These are phyloP conservation scores for Cairina moschata DNA, from an alignment of 2,113 vertebrate species.

Conservation along the genomic window DNA sequence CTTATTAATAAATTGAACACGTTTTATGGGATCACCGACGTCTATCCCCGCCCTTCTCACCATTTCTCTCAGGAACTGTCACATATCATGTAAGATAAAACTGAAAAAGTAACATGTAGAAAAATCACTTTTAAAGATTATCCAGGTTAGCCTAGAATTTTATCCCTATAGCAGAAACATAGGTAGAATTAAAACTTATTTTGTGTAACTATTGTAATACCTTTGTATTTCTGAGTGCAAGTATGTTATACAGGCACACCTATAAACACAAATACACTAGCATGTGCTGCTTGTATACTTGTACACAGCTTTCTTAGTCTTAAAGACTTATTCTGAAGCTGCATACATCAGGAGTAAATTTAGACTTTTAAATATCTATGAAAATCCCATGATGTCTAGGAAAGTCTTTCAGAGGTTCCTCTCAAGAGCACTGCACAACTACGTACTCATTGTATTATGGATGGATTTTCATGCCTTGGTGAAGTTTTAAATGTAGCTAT, in stretches of 20 bases:
- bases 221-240: neutral
- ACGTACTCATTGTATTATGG: neutral
- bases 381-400: neutral
- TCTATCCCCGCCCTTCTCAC: neutral
- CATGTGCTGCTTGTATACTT: neutral
- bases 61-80: neutral
- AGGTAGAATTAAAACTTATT: conserved; percentile 11
- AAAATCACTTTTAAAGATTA: neutral
- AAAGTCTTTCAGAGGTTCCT: neutral
- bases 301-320: neutral
- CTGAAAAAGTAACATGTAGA: neutral
- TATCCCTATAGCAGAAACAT: neutral
- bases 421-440: neutral
- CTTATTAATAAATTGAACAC: conserved; percentile 59
- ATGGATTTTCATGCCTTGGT: neutral
- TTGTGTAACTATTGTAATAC: neutral
- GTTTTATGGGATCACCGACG: conserved; percentile 21
- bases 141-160: neutral
- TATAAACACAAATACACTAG: neutral
- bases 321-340: neutral
- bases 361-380: neutral
- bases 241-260: neutral
- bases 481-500: neutral
- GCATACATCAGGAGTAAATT: neutral
- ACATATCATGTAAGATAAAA: neutral